Conservation (phyloP, 2,888 invertebrate genomes). For the Meganola albula region DNA sequence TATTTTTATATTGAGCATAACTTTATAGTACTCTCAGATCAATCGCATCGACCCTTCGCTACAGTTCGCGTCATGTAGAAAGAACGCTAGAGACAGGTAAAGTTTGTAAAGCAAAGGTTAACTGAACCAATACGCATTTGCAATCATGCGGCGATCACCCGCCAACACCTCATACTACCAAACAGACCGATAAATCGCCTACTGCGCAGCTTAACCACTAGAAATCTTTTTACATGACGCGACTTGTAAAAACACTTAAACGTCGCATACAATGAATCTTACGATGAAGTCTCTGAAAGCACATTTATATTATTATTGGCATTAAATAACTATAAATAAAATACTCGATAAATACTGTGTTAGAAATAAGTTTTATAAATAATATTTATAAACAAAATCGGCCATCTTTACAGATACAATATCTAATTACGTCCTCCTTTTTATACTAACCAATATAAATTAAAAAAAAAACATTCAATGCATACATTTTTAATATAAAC, state of each 20-base stretch:
- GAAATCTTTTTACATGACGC: background rate
- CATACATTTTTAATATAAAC: too few relatives aligned
- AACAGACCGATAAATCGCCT: background rate
- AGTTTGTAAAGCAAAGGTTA: background rate
- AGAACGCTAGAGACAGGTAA: background rate
- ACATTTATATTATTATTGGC: too few relatives aligned
- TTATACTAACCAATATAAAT: background rate
- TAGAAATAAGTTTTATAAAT: too few relatives aligned
- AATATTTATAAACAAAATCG: conserved; percentile 21
- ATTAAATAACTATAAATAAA: too few relatives aligned
- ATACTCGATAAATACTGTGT: too few relatives aligned
- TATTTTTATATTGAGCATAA: conserved; percentile 17
- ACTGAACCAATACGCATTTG: background rate
- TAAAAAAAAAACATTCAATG: too few relatives aligned
- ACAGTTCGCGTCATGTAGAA: background rate
- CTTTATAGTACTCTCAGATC: too few relatives aligned
- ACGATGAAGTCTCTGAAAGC: too few relatives aligned
- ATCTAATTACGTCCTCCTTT: conserved; percentile 14
- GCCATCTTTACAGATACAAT: conserved; percentile 26
- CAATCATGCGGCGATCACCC: background rate
- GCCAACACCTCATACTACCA: background rate
- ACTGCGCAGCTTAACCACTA: background rate
- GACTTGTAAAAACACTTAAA: too few relatives aligned
- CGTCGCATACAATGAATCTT: too few relatives aligned
- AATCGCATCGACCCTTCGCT: too few relatives aligned